A percentile compares a stretch with the other conserved stretches of the same genome.
Evolutionary conservation across 2,113 vertebrate species (phyloP).

Genomic region (Grus americana): DNA sequence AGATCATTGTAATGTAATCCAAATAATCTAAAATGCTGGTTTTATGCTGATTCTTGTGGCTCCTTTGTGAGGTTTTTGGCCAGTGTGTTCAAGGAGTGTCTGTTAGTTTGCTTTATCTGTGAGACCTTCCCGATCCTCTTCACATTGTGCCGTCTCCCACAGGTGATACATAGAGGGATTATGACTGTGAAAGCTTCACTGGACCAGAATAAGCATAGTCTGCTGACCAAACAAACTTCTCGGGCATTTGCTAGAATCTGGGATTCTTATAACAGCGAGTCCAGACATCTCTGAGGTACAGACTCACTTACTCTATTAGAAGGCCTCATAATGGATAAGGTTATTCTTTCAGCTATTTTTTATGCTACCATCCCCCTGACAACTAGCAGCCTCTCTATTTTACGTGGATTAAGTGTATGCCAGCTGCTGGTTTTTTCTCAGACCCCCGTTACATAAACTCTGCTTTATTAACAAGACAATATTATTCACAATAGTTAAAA

Average conservation of each 20-base stretch:
- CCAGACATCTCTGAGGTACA: background rate
- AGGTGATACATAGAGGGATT: background rate
- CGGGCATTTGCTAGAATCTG: background rate
- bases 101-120: background rate
- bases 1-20: background rate
- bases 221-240: background rate
- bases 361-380: background rate
- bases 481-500: background rate
- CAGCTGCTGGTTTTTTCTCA: background rate
- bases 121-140: background rate
- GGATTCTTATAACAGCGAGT: background rate
- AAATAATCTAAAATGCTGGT: background rate
- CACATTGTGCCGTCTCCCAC: fast-evolving
- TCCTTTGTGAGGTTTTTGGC: background rate
- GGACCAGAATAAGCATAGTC: background rate
- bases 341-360: background rate
- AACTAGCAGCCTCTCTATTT: background rate
- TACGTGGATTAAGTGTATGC: background rate
- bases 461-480: background rate
- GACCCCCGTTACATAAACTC: background rate
- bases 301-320: background rate
- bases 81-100: background rate
- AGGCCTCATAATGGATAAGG: background rate
- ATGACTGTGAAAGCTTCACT: background rate
- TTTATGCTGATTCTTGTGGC: background rate